Percentiles rank a stretch among this genome's conserved stretches.
Conservation (phyloP, 2,888 invertebrate genomes). For the Epinotia brunnichana region DNA sequence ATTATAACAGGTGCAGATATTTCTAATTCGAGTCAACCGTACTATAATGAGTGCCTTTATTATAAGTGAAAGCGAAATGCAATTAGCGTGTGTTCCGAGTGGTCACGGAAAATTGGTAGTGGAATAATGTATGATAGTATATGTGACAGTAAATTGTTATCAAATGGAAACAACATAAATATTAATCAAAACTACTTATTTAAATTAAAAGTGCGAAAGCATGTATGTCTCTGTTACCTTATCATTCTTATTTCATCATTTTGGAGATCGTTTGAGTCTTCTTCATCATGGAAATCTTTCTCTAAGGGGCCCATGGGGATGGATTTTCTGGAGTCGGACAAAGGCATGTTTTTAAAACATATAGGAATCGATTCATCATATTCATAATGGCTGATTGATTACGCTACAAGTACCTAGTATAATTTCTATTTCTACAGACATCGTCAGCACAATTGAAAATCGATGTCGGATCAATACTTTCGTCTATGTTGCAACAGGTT, state of each 20-base stretch:
- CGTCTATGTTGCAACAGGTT: constrained; percentile 71
- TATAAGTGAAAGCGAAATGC: constrained; percentile 35
- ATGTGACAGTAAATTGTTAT: neutral
- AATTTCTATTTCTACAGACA: neutral
- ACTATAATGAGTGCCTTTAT: constrained; percentile 18
- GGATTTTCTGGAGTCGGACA: too few relatives aligned
- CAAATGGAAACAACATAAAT: constrained; percentile 10
- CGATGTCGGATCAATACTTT: constrained; percentile 66
- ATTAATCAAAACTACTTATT: neutral
- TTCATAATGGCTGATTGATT: too few relatives aligned
- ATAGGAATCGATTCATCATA: too few relatives aligned
- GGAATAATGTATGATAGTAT: constrained; percentile 20
- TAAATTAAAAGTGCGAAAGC: too few relatives aligned
- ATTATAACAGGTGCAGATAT: constrained; percentile 15
- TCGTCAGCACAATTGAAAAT: constrained; percentile 52
- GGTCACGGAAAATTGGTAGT: constrained; percentile 23
- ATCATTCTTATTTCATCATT: too few relatives aligned
- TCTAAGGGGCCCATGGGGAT: too few relatives aligned
- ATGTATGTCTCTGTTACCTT: neutral
- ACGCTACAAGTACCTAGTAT: too few relatives aligned
- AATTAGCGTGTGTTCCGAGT: constrained; percentile 18
- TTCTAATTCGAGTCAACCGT: constrained; percentile 9
- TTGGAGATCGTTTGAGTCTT: too few relatives aligned
- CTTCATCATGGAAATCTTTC: too few relatives aligned
- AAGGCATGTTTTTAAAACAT: too few relatives aligned